Conservation (phyloP, 1,140 invertebrate species). For the Leptopilina boulardi region DNA sequence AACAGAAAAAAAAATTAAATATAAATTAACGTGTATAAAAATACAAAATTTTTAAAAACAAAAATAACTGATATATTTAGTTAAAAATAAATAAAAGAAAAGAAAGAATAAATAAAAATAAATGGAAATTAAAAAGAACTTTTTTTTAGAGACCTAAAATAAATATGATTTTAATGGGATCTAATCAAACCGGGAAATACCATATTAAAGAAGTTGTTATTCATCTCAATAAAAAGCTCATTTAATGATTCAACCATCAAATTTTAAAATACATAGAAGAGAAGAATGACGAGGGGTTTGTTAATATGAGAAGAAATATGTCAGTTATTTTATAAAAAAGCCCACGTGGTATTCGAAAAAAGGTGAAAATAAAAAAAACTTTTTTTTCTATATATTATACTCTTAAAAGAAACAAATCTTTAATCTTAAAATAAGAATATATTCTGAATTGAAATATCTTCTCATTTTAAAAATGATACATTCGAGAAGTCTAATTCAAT, state of each 20-base stretch:
- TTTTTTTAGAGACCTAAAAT: background rate
- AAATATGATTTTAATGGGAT: background rate
- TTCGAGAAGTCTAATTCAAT: no score
- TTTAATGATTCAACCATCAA: background rate
- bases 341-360: background rate
- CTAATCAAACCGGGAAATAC: background rate
- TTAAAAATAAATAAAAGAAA: no score
- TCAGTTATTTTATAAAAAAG: background rate
- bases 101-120: no score
- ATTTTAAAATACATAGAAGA: background rate
- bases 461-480: no score
- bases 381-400: background rate
- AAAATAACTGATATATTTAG: no score
- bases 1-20: no score
- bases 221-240: background rate
- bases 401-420: no score
- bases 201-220: background rate
- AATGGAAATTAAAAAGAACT: no score
- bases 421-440: no score
- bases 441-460: no score
- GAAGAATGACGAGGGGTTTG: background rate
- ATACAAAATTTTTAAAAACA: no score
- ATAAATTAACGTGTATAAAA: no score
- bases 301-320: conserved; percentile 2
- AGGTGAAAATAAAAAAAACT: background rate